Conservation (phyloP, 2,113 vertebrate genomes). For the Uria aalge region DNA sequence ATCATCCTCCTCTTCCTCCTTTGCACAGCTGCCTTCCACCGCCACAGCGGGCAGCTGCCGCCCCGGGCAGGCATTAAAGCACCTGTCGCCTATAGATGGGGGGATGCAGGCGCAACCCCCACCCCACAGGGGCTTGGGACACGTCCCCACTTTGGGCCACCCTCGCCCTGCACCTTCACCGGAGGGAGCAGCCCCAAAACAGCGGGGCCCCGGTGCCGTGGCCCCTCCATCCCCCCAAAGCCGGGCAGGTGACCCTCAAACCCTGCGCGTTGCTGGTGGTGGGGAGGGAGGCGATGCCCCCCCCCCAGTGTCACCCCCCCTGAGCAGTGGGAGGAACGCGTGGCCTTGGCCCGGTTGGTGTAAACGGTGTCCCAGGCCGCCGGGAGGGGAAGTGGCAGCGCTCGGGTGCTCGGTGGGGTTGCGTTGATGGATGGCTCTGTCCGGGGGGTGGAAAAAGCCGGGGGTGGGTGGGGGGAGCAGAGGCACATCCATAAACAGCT, state of each 20-base stretch:
- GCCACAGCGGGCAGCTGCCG: background rate
- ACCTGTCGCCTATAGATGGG: background rate
- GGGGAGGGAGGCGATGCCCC: background rate
- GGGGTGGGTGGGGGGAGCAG: background rate
- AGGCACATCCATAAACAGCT: conserved; percentile 68
- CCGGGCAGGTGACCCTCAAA: background rate
- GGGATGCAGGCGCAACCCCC: background rate
- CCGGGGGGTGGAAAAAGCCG: background rate
- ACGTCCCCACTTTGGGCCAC: fast-evolving
- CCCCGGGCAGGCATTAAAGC: background rate
- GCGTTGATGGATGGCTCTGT: conserved; percentile 57
- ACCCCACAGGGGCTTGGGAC: background rate
- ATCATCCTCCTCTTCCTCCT: background rate
- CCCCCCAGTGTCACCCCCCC: background rate
- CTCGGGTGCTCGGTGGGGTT: background rate
- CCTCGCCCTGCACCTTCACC: fast-evolving
- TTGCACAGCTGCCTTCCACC: background rate
- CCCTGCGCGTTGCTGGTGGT: fast-evolving
- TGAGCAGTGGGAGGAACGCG: background rate
- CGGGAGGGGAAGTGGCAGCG: background rate
- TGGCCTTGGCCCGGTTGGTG: background rate
- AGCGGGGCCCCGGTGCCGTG: fast-evolving
- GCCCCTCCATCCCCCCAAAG: background rate
- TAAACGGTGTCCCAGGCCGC: background rate
- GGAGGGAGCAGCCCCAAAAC: background rate